A percentile compares a stretch with the other conserved stretches of the same genome.
Evolutionary conservation across 2,888 invertebrate species (phyloP).

Genomic region (Villa cingulata): DNA sequence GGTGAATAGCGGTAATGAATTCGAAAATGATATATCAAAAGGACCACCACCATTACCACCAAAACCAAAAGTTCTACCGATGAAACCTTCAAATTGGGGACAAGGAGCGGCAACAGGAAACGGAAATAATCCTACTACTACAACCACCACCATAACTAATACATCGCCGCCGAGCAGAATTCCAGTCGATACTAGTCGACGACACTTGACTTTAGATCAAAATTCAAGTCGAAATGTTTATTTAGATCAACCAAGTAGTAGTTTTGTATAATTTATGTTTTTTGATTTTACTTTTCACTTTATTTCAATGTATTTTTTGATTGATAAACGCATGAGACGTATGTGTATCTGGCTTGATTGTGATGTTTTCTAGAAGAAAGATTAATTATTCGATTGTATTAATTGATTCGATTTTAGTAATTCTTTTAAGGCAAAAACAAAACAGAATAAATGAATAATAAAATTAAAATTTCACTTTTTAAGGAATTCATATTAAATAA

Average conservation of each 20-base stretch:
- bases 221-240: conserved; percentile 36
- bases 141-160: conserved; percentile 12
- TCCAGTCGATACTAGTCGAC: conserved; percentile 22
- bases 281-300: too few species aligned
- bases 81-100: conserved; percentile 48
- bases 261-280: conserved; percentile 48
- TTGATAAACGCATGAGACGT: too few species aligned
- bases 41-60: conserved; percentile 59
- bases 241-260: conserved; percentile 49
- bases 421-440: too few species aligned
- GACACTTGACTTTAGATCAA: conserved; percentile 20
- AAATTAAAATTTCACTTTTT: too few species aligned
- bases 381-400: too few species aligned
- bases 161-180: conserved; percentile 18
- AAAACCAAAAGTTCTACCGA: conserved; percentile 56
- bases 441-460: too few species aligned
- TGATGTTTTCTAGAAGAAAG: too few species aligned
- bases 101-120: conserved; percentile 12
- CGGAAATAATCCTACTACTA: not conserved
- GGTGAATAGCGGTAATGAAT: conserved; percentile 1
- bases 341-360: too few species aligned
- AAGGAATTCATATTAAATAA: too few species aligned
- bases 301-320: too few species aligned
- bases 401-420: too few species aligned
- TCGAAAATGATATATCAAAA: conserved; percentile 16